Conservation (phyloP, 2,797 vertebrate genomes). For the Anomalospiza imberbis region DNA sequence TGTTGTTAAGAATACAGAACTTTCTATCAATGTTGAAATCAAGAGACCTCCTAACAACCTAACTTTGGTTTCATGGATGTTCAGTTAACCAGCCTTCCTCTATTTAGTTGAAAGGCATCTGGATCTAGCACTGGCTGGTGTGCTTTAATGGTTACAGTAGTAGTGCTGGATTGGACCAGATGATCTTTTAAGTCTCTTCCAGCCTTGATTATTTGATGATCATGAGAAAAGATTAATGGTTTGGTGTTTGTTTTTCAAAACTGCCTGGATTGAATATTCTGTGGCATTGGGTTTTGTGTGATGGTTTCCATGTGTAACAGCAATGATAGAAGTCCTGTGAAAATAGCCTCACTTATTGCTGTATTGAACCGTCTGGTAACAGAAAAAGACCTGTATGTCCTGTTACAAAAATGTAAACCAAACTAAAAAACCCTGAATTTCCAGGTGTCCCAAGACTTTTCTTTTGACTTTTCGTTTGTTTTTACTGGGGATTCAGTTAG, state of each 20-base stretch:
- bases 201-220: not conserved
- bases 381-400: not conserved
- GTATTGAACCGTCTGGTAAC: not conserved
- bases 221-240: not conserved
- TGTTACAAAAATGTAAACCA: not conserved
- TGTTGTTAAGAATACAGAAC: not conserved
- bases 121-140: not conserved
- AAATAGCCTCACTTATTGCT: not conserved
- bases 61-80: not conserved
- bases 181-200: not conserved
- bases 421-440: not conserved
- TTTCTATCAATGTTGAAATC: not conserved
- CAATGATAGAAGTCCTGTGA: not conserved
- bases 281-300: not conserved
- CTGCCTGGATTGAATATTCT: not conserved
- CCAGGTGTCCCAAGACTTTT: not conserved
- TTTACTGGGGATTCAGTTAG: not conserved
- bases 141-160: not conserved
- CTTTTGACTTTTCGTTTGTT: not conserved
- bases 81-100: not conserved
- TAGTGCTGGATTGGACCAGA: not conserved
- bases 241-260: not conserved
- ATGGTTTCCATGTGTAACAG: not conserved
- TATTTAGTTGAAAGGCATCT: not conserved
- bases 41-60: not conserved